Evolutionary conservation across 2,797 vertebrate genomes (phyloP), one percentile per base, ranked within the genome.

Genomic region (Epinephelus coioides): DNA sequence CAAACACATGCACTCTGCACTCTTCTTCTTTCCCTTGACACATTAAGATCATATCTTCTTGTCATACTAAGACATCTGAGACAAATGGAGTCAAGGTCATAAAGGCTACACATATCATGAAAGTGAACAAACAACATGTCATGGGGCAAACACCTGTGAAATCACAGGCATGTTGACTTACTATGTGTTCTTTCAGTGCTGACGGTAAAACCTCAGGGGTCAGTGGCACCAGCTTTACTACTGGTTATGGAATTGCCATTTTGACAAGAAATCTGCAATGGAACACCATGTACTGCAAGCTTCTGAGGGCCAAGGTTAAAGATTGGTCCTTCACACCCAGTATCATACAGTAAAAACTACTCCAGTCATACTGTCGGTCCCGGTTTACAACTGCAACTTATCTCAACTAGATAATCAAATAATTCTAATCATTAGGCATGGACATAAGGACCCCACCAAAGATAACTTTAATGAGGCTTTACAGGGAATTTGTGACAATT

Each of bases 141-240:
- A 43, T 3, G 43, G 10, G 11, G 17, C 17, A 73, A 84, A 72
- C 79, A 82, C 78, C 49, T 80, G 83, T 38, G 69, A 64, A 61
- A 51, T 67, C 38, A 69, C 44, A 27, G 30, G 2, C 65, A 2
- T 72, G 69, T 62, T 84, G 30, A 77, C 51, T 47, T 53, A n/a
- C 51, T 47, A 30, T 44, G 55, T 59, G 44, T 67, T 74, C 60
- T 54, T 51, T 67, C 63, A 57, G 12, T 25, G 57, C 47, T 34
- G 47, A 69, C 0, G 3, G 70, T 60, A 19, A 50, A 54, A 49
- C 6, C 25, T 6, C 18, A 44, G 46, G 65, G 82, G 78, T 89
- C 78, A 88, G 67, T 3, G 71, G 5, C 83, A 51, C 67, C 12
- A 6, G 0, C 34, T 57, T 70, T 63, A 49, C 27, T 18, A 23